Evolutionary conservation across 1,140 invertebrate species (phyloP), one percentile per base, ranked within the genome.

Genomic region (Zaprionus ornatus): DNA sequence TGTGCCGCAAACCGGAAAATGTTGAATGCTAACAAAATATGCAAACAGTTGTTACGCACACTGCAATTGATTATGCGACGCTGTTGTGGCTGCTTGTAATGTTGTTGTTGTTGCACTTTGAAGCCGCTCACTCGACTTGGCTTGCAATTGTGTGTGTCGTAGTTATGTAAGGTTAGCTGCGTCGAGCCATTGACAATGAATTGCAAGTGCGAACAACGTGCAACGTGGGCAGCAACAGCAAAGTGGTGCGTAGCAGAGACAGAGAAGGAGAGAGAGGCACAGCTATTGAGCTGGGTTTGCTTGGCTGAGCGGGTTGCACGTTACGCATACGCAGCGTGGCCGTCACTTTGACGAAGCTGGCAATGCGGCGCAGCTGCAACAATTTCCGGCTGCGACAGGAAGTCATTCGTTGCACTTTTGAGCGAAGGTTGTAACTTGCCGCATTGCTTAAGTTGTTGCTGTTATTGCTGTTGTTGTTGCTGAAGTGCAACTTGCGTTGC

Each of bases 161-260:
- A 63, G 61, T 66, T 61, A 64, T 72, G 67, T 72, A 76, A 76
- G 68, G 69, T 76, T 72, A 66, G 69, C 60, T 25, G 32, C 60
- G 54, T 71, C 32, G 56, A 60, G 74, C 69, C 74, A 77, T 77
- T 77, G 74, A 77, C 74, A 77, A 66, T 77, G 74, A 77, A 77
- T 77, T 77, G 68, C 63, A 63, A 74, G 72, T 74, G 72, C 54
- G 54, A 74, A 56, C 29, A 69, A 25, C 59, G 21, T 64, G 68
- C 61, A 71, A 64, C 52, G 68, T 71, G 68, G 59, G 67, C 67
- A n/a, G 32, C 21, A 48, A 19, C 32, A 35, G 21, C 29, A 25
- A 25, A 15, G 50, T 54, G 62, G 23, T 25, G 52, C 10, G 29
- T 27, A 48, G 29, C 5, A 7, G 9, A 13, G 6, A 48, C 15